phyloP scores from a whole-genome alignment of 2,797 vertebrate genomes.

The Crotalus adamanteus region DNA sequence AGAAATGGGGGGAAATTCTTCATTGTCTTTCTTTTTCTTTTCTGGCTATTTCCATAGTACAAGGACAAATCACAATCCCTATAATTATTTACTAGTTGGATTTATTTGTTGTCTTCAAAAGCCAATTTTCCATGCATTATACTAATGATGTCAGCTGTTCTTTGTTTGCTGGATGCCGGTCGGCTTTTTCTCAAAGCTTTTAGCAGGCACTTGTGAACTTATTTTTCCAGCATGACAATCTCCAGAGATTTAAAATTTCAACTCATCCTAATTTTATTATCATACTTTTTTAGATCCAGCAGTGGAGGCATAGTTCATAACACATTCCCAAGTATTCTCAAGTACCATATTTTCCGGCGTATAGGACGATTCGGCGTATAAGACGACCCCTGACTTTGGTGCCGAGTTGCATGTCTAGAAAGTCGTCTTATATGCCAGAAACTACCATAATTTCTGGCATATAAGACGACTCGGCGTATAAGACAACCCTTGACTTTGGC shows the following conservation, averaged over 20 bases:
- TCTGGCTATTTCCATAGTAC: background rate
- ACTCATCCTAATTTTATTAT: slow-evolving; percentile 10
- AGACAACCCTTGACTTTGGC: too few relatives aligned
- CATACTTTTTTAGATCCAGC: slow-evolving; percentile 11
- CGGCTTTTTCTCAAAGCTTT: background rate
- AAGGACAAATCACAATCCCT: background rate
- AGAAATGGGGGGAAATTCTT: background rate
- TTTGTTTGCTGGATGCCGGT: slow-evolving; percentile 12
- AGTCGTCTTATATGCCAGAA: too few relatives aligned
- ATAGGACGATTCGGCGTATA: too few relatives aligned
- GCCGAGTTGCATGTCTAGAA: too few relatives aligned
- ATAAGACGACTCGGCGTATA: too few relatives aligned
- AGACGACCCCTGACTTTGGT: too few relatives aligned
- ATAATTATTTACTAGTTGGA: background rate
- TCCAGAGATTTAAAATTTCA: slow-evolving; percentile 35
- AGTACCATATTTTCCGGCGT: too few relatives aligned
- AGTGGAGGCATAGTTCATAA: slow-evolving; percentile 17
- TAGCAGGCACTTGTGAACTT: background rate
- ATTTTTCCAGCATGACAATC: slow-evolving; percentile 37
- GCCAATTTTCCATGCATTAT: background rate
- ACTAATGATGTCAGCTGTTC: background rate
- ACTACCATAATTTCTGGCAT: too few relatives aligned
- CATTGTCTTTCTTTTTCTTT: background rate
- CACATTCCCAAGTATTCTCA: slow-evolving; percentile 13
- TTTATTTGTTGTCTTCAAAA: slow-evolving; percentile 1